A percentile compares a stretch with the other conserved stretches of the same genome.
phyloP scores from a whole-genome alignment of 2,888 invertebrate species.

The Eilema griseolum region DNA sequence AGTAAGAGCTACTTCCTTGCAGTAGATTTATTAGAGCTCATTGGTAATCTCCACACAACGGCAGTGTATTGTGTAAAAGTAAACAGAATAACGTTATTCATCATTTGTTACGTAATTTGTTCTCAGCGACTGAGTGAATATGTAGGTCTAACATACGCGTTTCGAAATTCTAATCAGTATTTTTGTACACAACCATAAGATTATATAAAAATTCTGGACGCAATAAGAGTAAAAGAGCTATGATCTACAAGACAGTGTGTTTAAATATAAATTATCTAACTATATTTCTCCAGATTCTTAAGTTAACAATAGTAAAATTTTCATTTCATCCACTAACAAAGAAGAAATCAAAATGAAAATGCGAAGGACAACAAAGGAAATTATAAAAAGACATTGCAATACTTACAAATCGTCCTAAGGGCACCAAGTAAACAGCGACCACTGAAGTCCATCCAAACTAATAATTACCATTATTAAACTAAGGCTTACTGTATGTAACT shows the following conservation, averaged over 20 bases:
- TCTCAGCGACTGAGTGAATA: conserved; percentile 65
- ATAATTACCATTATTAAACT: conserved; percentile 8
- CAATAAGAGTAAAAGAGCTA: neutral
- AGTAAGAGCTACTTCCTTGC: neutral
- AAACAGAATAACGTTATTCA: conserved; percentile 49
- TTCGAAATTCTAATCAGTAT: conserved; percentile 67
- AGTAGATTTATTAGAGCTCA: conserved; percentile 21
- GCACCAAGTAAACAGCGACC: conserved; percentile 32
- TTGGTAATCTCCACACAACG: conserved; percentile 28
- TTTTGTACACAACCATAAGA: conserved; percentile 47
- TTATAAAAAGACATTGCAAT: conserved; percentile 1
- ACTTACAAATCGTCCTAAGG: conserved; percentile 34
- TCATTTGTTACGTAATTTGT: conserved; percentile 64
- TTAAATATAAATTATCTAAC: neutral
- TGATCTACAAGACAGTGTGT: neutral
- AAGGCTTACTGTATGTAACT: conserved; percentile 45
- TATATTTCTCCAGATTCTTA: conserved; percentile 17
- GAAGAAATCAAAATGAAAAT: conserved; percentile 7
- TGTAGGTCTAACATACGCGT: conserved; percentile 69
- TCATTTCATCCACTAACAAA: neutral
- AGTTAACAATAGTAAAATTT: neutral
- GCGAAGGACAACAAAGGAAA: conserved; percentile 18
- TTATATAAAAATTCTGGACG: neutral
- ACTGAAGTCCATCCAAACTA: conserved; percentile 38
- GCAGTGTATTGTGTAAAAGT: conserved; percentile 45